Percentiles rank a stretch among this genome's conserved stretches.
Conservation (phyloP, 64 coral and sea anemone genomes). For the Stichodactyla mertensii region DNA sequence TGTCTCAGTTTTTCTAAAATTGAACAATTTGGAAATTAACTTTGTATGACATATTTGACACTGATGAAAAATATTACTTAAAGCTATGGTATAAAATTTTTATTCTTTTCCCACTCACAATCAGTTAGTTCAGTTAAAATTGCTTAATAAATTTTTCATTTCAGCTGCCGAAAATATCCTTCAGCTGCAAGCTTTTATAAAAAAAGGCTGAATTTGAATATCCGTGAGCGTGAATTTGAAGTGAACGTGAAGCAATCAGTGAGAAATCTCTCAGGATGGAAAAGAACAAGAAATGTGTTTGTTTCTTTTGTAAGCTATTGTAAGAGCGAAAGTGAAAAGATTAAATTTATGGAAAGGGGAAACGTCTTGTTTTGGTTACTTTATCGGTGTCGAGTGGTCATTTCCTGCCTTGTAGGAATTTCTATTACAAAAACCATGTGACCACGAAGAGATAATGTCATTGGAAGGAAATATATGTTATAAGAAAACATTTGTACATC, state of each 20-base stretch:
- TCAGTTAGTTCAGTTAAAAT: too few species aligned
- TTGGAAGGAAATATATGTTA: not conserved
- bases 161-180: not conserved
- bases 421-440: slow-evolving; percentile 3
- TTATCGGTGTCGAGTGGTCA: slow-evolving; percentile 15
- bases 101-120: not conserved
- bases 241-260: not conserved
- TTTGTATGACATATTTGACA: too few species aligned
- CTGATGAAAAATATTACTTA: too few species aligned
- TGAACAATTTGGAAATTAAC: too few species aligned
- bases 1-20: too few species aligned
- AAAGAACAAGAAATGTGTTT: not conserved
- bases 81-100: not conserved
- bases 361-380: not conserved
- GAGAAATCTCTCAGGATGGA: not conserved
- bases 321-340: not conserved
- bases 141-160: not conserved
- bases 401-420: slow-evolving; percentile 14
- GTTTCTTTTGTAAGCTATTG: not conserved
- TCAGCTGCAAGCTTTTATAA: not conserved
- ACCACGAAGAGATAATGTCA: slow-evolving; percentile 3
- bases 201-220: not conserved
- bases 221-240: too few species aligned
- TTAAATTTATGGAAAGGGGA: not conserved
- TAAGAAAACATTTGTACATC: slow-evolving; percentile 4